Conservation (phyloP, 2,888 invertebrate genomes). For the Parascotia fuliginaria region DNA sequence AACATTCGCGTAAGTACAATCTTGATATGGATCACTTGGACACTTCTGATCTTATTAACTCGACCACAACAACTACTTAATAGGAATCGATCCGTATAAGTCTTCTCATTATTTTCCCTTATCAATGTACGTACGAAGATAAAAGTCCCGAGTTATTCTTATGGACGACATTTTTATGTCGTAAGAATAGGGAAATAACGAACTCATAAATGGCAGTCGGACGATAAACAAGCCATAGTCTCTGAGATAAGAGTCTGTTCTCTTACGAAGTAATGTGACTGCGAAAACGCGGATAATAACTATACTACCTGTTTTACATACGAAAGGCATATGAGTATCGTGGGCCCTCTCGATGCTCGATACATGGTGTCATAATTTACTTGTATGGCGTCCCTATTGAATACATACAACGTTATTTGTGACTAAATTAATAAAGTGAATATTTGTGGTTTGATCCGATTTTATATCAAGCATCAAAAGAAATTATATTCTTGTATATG, state of each 20-base stretch:
- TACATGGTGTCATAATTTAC: conserved; percentile 31
- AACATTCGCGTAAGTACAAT: conserved; percentile 35
- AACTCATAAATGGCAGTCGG: conserved; percentile 79
- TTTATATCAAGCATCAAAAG: too few species aligned
- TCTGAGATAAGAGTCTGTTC: conserved; percentile 68
- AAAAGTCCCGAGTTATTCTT: conserved; percentile 74
- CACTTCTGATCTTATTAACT: conserved; percentile 58
- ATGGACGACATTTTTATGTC: conserved; percentile 82
- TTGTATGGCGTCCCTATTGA: conserved; percentile 30
- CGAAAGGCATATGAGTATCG: conserved; percentile 38
- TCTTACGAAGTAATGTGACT: conserved; percentile 62
- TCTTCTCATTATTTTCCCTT: conserved; percentile 79
- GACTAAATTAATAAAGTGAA: conserved; percentile 6
- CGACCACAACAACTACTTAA: conserved; percentile 74
- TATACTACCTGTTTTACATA: conserved; percentile 49
- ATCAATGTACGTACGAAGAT: conserved; percentile 76
- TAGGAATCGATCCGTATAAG: conserved; percentile 71
- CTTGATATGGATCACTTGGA: conserved; percentile 42
- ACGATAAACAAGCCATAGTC: conserved; percentile 80
- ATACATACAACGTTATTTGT: conserved; percentile 23
- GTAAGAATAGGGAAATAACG: conserved; percentile 82
- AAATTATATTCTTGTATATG: too few species aligned
- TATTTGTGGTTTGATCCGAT: neutral
- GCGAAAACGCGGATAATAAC: conserved; percentile 55
- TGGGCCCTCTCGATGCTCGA: conserved; percentile 26